Conservation (phyloP, 2,888 invertebrate genomes). For the Dryobotodes eremita region DNA sequence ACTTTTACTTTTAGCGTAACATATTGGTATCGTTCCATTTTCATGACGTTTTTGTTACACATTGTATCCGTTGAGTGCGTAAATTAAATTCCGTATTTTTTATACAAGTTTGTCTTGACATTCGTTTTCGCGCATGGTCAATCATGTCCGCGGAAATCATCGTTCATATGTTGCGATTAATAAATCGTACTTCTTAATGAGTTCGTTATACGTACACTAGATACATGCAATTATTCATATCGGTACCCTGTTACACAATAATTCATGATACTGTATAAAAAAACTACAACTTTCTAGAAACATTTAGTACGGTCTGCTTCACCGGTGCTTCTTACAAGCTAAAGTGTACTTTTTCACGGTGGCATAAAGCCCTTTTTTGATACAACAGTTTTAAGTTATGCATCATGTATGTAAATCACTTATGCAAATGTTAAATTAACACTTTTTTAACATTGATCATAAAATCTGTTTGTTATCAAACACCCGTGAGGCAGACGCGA, state of each 20-base stretch:
- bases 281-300: constrained; percentile 77
- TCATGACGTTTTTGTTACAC: constrained; percentile 35
- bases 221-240: constrained; percentile 64
- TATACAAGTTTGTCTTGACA: constrained; percentile 40
- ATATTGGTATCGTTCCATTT: constrained; percentile 31
- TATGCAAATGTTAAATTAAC: constrained; percentile 28
- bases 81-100: constrained; percentile 34
- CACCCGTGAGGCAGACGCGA: constrained; percentile 34
- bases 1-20: constrained; percentile 50
- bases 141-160: constrained; percentile 53
- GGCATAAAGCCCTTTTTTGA: constrained; percentile 30
- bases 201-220: constrained; percentile 57
- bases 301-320: constrained; percentile 59
- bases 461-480: constrained; percentile 19
- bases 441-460: constrained; percentile 1
- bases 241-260: constrained; percentile 79
- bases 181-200: constrained; percentile 43
- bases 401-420: background rate
- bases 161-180: constrained; percentile 29
- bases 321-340: constrained; percentile 48
- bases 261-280: constrained; percentile 76
- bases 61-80: constrained; percentile 25
- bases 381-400: constrained; percentile 1
- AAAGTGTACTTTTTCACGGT: constrained; percentile 36
- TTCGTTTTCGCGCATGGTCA: constrained; percentile 50